phyloP scores from a whole-genome alignment of 2,113 vertebrate species.

The Tragelaphus scriptus region DNA sequence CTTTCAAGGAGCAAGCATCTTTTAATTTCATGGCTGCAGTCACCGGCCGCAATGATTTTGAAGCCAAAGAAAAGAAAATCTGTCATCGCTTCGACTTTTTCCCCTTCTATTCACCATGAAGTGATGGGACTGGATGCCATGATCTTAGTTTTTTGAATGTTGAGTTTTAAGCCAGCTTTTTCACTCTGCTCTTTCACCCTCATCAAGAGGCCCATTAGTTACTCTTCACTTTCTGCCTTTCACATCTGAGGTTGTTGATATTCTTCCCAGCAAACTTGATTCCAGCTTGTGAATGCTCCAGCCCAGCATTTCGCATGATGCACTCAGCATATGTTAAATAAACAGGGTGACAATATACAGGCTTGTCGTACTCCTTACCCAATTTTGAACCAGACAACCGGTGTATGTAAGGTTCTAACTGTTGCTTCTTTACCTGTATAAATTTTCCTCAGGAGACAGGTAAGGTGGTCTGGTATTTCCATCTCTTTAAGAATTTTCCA shows the following conservation, averaged over 20 bases:
- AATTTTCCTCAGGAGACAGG: background rate
- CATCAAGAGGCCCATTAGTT: background rate
- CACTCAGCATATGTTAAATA: background rate
- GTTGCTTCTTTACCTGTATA: background rate
- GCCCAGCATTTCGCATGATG: background rate
- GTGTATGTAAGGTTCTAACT: background rate
- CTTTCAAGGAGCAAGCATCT: background rate
- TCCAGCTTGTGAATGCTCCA: background rate
- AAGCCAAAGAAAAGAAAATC: background rate
- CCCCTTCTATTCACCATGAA: background rate
- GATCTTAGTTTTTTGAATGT: background rate
- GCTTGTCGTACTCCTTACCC: background rate
- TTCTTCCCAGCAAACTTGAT: background rate
- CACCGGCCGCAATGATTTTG: background rate
- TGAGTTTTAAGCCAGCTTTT: background rate
- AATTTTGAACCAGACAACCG: background rate
- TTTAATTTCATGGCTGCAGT: background rate
- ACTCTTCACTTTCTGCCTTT: background rate
- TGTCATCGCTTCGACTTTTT: background rate
- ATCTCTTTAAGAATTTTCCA: background rate
- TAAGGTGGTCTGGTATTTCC: background rate
- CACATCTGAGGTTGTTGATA: background rate
- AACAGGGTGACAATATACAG: background rate
- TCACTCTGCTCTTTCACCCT: background rate
- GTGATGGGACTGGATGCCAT: background rate